These are phyloP conservation scores for Alaudala cheleensis DNA, from an alignment of 2,113 vertebrate genomes.

Conservation along the genomic window DNA sequence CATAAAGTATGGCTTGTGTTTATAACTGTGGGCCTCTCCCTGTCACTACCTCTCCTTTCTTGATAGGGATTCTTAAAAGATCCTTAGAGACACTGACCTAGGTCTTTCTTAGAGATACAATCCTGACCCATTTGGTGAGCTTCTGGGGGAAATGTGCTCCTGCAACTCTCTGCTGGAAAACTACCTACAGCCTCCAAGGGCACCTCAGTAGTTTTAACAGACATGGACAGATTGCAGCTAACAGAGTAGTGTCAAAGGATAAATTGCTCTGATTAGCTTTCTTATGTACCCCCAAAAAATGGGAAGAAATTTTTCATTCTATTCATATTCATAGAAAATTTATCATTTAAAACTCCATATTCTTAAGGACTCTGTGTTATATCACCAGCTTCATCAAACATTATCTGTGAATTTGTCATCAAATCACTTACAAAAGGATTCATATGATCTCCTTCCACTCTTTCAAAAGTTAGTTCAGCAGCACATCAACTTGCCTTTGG, in stretches of 20 bases:
- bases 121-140: not conserved
- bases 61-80: not conserved
- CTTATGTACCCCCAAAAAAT: not conserved
- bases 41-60: not conserved
- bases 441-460: not conserved
- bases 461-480: not conserved
- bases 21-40: not conserved
- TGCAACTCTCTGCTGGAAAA: not conserved
- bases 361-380: not conserved
- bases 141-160: not conserved
- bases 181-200: not conserved
- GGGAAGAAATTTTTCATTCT: not conserved
- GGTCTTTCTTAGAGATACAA: not conserved
- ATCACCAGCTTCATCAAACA: not conserved
- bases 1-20: fast-evolving
- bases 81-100: not conserved
- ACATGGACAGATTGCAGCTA: not conserved
- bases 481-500: not conserved
- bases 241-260: not conserved
- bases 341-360: not conserved
- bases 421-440: not conserved
- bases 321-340: not conserved
- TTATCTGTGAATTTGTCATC: not conserved
- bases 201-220: not conserved
- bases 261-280: not conserved